Conservation (phyloP, 2,113 vertebrate species). For the Azemiops feae region DNA sequence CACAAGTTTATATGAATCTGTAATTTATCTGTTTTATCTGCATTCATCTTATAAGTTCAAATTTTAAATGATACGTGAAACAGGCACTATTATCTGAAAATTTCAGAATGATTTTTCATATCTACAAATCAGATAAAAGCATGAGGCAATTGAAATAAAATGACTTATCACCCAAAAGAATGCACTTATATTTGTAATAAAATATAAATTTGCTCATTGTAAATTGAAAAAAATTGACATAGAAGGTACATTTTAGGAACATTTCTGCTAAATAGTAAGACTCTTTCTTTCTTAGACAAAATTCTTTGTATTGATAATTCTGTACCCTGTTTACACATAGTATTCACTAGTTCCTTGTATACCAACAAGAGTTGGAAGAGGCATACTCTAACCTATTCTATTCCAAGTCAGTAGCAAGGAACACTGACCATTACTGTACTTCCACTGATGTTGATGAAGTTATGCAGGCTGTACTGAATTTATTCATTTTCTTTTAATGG, state of each 20-base stretch:
- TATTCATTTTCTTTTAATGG: constrained; percentile 59
- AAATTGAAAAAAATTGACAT: constrained; percentile 65
- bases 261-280: constrained; percentile 20
- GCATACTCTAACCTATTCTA: constrained; percentile 52
- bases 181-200: constrained; percentile 39
- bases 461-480: constrained; percentile 37
- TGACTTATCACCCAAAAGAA: neutral
- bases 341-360: constrained; percentile 45
- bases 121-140: constrained; percentile 21
- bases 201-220: constrained; percentile 47
- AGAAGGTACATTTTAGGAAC: constrained; percentile 54
- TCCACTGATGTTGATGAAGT: constrained; percentile 35
- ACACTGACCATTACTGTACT: constrained; percentile 37
- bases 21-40: constrained; percentile 13
- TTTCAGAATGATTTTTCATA: constrained; percentile 15
- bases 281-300: constrained; percentile 47
- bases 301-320: constrained; percentile 49
- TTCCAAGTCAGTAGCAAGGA: constrained; percentile 49
- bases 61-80: constrained; percentile 38
- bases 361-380: constrained; percentile 53
- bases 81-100: constrained; percentile 15
- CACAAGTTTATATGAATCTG: constrained; percentile 26
- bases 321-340: constrained; percentile 53
- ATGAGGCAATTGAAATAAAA: neutral
- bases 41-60: neutral